A percentile compares a stretch with the other conserved stretches of the same genome.
phyloP scores from a whole-genome alignment of 1,140 invertebrate genomes.

The Anthonomus grandis region DNA sequence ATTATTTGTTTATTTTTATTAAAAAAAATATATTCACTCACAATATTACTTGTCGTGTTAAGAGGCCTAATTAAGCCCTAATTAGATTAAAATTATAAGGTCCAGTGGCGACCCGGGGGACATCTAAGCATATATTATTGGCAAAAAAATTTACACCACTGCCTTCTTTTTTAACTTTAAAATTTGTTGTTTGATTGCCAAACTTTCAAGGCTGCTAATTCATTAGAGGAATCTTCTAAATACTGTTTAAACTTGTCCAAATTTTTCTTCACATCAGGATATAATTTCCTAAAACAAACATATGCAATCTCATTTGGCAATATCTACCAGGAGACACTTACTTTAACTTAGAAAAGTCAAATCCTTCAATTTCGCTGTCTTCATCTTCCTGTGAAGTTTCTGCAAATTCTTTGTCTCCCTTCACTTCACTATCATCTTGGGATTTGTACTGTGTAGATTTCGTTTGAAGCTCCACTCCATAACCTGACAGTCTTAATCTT shows the following conservation, averaged over 20 bases:
- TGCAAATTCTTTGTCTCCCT: slow-evolving; percentile 52
- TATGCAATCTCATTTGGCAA: slow-evolving; percentile 63
- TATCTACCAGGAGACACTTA: slow-evolving; percentile 41
- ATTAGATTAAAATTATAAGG: too few species aligned
- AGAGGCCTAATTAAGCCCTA: too few species aligned
- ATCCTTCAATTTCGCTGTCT: slow-evolving; percentile 78
- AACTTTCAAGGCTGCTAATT: slow-evolving; percentile 91
- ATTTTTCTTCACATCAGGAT: slow-evolving; percentile 68
- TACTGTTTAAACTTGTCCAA: slow-evolving; percentile 73
- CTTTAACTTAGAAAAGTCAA: slow-evolving; percentile 82
- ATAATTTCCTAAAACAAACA: slow-evolving; percentile 58
- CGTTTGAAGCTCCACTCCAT: slow-evolving; percentile 96
- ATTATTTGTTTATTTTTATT: too few species aligned
- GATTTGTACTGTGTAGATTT: slow-evolving; percentile 99
- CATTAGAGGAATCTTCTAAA: slow-evolving; percentile 82
- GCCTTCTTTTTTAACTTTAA: too few species aligned
- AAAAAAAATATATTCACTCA: too few species aligned
- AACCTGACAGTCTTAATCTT: slow-evolving; percentile 84
- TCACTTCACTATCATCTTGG: slow-evolving; percentile 85
- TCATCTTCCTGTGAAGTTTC: slow-evolving; percentile 58
- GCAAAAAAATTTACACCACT: too few species aligned
- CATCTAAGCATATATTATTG: too few species aligned
- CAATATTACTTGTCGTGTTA: too few species aligned
- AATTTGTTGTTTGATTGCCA: too few species aligned
- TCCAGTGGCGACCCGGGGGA: too few species aligned